phyloP scores from a whole-genome alignment of 2,888 invertebrate genomes.

The Caenorhabditis becei region DNA sequence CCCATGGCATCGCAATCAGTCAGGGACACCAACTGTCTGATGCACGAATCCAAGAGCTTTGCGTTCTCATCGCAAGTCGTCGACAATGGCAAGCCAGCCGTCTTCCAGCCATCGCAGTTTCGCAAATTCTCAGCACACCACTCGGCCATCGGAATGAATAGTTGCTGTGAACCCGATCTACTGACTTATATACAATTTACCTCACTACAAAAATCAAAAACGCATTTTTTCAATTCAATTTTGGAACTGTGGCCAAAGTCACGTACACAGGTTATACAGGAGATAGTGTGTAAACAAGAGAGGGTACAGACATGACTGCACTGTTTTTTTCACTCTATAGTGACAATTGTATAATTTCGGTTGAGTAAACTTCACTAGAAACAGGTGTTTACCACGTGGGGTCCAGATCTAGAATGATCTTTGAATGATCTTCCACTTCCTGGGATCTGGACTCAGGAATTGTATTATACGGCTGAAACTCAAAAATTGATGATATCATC shows the following conservation, averaged over 20 bases:
- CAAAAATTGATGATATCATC: too few species aligned
- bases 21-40: constrained; percentile 83
- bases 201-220: background rate
- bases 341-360: too few species aligned
- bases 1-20: constrained; percentile 82
- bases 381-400: too few species aligned
- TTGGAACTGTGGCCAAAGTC: background rate
- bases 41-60: constrained; percentile 82
- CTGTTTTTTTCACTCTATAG: too few species aligned
- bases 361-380: too few species aligned
- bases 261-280: background rate
- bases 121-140: constrained; percentile 79
- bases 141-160: constrained; percentile 70
- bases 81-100: constrained; percentile 70
- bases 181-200: background rate
- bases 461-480: too few species aligned
- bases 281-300: background rate
- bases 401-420: too few species aligned
- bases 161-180: background rate
- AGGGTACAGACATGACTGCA: background rate
- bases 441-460: too few species aligned
- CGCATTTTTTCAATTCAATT: background rate
- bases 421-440: too few species aligned
- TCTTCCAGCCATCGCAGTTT: constrained; percentile 76
- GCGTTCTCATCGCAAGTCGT: constrained; percentile 74